Percentiles rank a stretch among this genome's conserved stretches.
phyloP scores from a whole-genome alignment of 1,140 invertebrate species.

The Melanaphis sacchari region DNA sequence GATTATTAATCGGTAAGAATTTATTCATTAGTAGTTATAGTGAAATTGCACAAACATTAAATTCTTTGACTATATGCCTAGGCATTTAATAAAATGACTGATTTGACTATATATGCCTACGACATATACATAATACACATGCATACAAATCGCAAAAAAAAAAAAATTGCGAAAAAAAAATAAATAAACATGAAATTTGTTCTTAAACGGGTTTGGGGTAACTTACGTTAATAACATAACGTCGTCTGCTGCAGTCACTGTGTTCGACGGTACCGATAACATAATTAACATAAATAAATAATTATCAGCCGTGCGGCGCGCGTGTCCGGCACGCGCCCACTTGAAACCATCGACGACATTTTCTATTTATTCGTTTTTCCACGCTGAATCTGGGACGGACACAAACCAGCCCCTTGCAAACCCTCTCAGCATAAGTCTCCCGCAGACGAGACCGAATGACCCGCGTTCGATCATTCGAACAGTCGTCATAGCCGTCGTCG shows the following conservation, averaged over 20 bases:
- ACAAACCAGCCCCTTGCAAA: background rate
- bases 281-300: constrained; percentile 54
- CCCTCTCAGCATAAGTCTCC: background rate
- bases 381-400: background rate
- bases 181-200: background rate
- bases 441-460: background rate
- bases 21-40: no score
- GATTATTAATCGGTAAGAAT: no score
- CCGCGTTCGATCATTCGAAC: background rate
- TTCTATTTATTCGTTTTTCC: constrained; percentile 15
- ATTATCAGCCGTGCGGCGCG: background rate
- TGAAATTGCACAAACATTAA: no score
- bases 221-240: background rate
- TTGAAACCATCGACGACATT: constrained; percentile 42
- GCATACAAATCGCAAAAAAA: no score
- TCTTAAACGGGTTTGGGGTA: background rate
- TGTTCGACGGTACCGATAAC: background rate
- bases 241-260: background rate
- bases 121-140: no score
- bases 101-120: no score
- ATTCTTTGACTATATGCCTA: no score
- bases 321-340: constrained; percentile 40
- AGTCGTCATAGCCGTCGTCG: background rate
- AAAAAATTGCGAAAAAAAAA: no score
- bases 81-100: no score